Conservation (phyloP, 2,797 vertebrate genomes). For the Melanotaenia pygmaea region DNA sequence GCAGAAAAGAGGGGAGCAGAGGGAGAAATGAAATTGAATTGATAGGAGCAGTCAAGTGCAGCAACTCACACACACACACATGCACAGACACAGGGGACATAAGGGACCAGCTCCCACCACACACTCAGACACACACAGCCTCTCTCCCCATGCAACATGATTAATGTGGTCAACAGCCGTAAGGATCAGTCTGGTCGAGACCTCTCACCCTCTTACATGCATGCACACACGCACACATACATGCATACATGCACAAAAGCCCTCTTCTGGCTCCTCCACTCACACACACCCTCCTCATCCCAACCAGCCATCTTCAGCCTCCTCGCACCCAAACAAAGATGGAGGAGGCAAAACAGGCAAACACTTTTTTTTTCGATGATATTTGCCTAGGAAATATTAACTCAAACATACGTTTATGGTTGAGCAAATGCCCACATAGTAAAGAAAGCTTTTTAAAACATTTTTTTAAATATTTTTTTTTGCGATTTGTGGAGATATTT, state of each 20-base stretch:
- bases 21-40: slow-evolving; percentile 75
- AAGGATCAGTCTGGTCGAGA: slow-evolving; percentile 71
- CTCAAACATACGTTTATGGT: neutral
- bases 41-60: slow-evolving; percentile 80
- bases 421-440: neutral
- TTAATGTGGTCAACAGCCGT: slow-evolving; percentile 81
- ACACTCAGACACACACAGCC: slow-evolving; percentile 33
- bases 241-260: slow-evolving; percentile 24
- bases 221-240: slow-evolving; percentile 22
- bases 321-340: slow-evolving; percentile 70
- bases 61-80: slow-evolving; percentile 57
- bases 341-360: slow-evolving; percentile 20
- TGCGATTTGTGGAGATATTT: slow-evolving; percentile 28
- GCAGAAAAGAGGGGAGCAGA: slow-evolving; percentile 65
- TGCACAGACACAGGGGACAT: slow-evolving; percentile 43
- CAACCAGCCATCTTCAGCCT: slow-evolving; percentile 23
- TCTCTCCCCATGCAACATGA: slow-evolving; percentile 67
- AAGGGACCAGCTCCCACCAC: slow-evolving; percentile 42
- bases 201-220: slow-evolving; percentile 62
- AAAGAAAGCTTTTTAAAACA: neutral
- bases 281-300: slow-evolving; percentile 41
- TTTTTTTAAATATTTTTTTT: neutral
- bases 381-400: too few relatives aligned
- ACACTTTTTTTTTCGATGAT: neutral
- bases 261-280: slow-evolving; percentile 32